Conservation (phyloP, 1,140 invertebrate genomes). For the Neodiprion lecontei region DNA sequence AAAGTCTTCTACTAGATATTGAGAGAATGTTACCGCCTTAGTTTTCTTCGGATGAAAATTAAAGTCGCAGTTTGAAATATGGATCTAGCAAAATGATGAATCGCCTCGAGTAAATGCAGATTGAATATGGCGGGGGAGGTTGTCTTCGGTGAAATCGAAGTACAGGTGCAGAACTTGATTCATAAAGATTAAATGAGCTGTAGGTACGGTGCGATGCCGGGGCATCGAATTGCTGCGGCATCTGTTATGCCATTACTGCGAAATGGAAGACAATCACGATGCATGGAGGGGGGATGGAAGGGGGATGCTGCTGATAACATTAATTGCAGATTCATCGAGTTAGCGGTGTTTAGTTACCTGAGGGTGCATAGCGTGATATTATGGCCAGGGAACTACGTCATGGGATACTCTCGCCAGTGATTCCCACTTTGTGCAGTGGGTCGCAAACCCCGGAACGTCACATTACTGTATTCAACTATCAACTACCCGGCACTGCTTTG, state of each 20-base stretch:
- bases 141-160: too few relatives aligned
- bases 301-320: not conserved
- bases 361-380: constrained; percentile 2
- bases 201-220: not conserved
- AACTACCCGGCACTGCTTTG: too few relatives aligned
- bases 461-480: too few relatives aligned
- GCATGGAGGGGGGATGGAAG: not conserved
- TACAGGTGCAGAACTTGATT: too few relatives aligned
- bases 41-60: too few relatives aligned
- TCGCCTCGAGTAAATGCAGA: too few relatives aligned
- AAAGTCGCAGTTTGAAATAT: too few relatives aligned
- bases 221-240: not conserved
- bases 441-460: not conserved
- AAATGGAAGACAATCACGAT: not conserved
- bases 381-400: not conserved
- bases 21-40: too few relatives aligned
- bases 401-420: not conserved
- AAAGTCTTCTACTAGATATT: not conserved
- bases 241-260: constrained; percentile 4
- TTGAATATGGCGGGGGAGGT: too few relatives aligned
- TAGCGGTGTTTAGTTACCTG: constrained; percentile 7
- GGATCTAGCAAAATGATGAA: too few relatives aligned
- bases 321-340: constrained; percentile 7
- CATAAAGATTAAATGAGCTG: not conserved
- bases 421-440: not conserved